phyloP scores from a whole-genome alignment of 2,113 vertebrate species.

The Telmatochromis sp. region DNA sequence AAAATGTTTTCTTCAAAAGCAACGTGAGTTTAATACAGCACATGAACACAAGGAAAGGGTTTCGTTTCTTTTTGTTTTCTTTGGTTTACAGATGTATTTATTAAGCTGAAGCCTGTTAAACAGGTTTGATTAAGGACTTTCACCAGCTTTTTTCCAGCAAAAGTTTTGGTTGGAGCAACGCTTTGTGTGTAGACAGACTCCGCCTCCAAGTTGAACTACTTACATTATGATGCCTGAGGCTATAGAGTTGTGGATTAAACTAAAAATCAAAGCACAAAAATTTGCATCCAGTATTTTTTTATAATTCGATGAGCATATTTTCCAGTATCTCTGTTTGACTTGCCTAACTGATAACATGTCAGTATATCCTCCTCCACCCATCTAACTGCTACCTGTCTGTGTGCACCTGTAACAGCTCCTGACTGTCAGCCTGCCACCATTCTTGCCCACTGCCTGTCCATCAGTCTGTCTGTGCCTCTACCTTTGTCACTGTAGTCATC shows the following conservation, averaged over 20 bases:
- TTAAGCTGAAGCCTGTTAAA: not conserved
- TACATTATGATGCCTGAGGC: not conserved
- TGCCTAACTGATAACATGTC: not conserved
- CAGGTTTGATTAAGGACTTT: not conserved
- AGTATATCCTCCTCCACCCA: not conserved
- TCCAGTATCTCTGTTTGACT: not conserved
- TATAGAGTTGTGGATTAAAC: not conserved
- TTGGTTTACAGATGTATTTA: not conserved
- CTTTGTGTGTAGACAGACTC: not conserved
- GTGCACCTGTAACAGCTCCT: not conserved
- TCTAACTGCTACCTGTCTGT: not conserved
- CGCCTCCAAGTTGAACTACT: not conserved
- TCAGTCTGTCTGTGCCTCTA: slow-evolving; percentile 24
- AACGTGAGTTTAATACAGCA: not conserved
- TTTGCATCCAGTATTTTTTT: not conserved
- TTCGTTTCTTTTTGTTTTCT: not conserved
- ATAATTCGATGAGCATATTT: not conserved
- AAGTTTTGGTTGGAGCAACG: rapidly evolving
- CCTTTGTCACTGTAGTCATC: slow-evolving; percentile 96
- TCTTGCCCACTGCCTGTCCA: not conserved
- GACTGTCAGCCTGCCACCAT: not conserved
- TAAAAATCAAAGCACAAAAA: not conserved
- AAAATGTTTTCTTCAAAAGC: not conserved
- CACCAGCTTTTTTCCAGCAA: not conserved
- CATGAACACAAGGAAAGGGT: not conserved